Evolutionary conservation across 2,888 invertebrate species (phyloP), one percentile per base, ranked within the genome.

Genomic region (Drosophila differens): DNA sequence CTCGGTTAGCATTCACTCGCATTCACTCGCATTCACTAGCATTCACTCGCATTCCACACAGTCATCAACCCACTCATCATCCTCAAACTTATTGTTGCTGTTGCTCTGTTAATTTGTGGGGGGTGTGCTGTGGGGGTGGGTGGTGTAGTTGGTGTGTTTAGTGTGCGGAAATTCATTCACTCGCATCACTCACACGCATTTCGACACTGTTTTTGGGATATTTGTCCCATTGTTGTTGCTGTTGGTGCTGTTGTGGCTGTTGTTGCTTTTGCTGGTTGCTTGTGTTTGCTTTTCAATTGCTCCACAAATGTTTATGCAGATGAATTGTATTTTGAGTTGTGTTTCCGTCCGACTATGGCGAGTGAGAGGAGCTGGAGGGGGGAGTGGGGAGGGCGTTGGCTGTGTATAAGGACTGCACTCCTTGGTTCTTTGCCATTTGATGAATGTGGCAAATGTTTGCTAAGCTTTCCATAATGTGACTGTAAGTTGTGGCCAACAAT

Each of bases 271-370:
- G 55, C 53, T 71, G 54, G 49, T 74, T 63, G 66, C 53, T 67
- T 70, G 66, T 86, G 85, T 86, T 86, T 86, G 84, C 76, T 84
- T 83, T 89, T 86, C 81, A 83, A 89, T 86, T 83, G 89, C 87
- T 86, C 62, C 84, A 81, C 88, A 87, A 90, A 90, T 90, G 90
- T 90, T 88, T 89, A 85, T 88, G 88, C 85, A 89, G 90, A 85
- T 88, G 88, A 85, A 88, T 88, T 89, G 85, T 85, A 76, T 89
- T 87, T 89, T 83, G 85, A 85, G 85, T 85, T 89, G 83, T 82
- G 85, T 81, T 84, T 84, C 82, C 65, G 89, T 84, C 81, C 83
- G 79, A 55, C 66, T 82, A 44, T 55, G 59, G 55, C 32, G 14
- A 51, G 39, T 10, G n/a, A 9, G 0, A 19, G 54, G 52, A 28